phyloP scores from a whole-genome alignment of 2,113 vertebrate genomes.

The Egretta garzetta region DNA sequence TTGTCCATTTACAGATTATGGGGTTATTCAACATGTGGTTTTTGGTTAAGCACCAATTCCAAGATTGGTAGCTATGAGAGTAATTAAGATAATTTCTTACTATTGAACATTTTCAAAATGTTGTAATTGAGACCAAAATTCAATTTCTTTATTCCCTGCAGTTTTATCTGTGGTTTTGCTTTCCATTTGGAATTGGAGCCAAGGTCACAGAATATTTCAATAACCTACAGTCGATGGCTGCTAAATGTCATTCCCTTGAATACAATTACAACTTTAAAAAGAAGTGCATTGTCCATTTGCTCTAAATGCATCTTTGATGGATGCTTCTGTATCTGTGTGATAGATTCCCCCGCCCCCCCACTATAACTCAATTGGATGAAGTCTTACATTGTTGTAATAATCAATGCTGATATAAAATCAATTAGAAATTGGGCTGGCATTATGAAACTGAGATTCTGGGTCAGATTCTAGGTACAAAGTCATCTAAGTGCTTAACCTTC shows the following conservation, averaged over 20 bases:
- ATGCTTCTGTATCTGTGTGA: slow-evolving; percentile 26
- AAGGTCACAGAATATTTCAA: slow-evolving; percentile 49
- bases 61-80: slow-evolving; percentile 13
- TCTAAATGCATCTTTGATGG: slow-evolving; percentile 57
- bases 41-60: background rate
- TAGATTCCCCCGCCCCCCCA: background rate
- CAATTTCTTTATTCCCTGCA: background rate
- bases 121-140: background rate
- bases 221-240: background rate
- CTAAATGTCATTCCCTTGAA: slow-evolving; percentile 49
- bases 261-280: slow-evolving; percentile 17
- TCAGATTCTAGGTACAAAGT: background rate
- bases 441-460: slow-evolving; percentile 27
- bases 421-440: slow-evolving; percentile 40
- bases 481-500: slow-evolving; percentile 1
- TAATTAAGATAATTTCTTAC: slow-evolving; percentile 9
- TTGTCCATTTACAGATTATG: background rate
- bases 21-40: background rate
- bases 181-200: slow-evolving; percentile 37
- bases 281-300: slow-evolving; percentile 18
- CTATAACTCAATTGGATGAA: slow-evolving; percentile 37
- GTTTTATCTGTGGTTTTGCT: slow-evolving; percentile 33
- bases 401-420: slow-evolving; percentile 67
- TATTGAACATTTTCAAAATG: background rate
- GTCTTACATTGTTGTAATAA: slow-evolving; percentile 31